Evolutionary conservation across 1,140 invertebrate genomes (phyloP).

Genomic region (Ceratina japonica): DNA sequence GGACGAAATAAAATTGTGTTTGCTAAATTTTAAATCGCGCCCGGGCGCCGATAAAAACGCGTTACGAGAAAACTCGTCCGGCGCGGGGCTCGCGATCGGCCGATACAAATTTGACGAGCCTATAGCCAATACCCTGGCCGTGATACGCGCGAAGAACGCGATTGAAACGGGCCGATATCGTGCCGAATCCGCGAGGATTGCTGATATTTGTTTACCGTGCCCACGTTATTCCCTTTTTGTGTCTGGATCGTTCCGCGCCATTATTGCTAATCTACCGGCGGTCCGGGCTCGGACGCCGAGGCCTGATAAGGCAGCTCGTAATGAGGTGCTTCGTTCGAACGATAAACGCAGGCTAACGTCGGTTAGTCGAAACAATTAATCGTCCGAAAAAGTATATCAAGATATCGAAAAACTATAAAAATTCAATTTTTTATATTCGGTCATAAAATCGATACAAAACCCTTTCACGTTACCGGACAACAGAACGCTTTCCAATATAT

Average conservation of each 20-base stretch:
- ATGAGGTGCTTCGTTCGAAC: too few relatives aligned
- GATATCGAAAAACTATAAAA: too few relatives aligned
- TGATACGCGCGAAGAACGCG: background rate
- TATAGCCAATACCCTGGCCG: too few relatives aligned
- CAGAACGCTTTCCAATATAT: background rate
- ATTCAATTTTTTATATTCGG: too few relatives aligned
- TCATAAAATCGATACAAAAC: too few relatives aligned
- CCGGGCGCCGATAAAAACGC: slow-evolving; percentile 19
- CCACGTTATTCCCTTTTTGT: slow-evolving; percentile 10
- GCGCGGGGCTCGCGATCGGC: background rate
- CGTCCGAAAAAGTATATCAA: too few relatives aligned
- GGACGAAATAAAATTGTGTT: slow-evolving; percentile 45
- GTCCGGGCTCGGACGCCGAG: background rate
- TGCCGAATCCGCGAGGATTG: background rate
- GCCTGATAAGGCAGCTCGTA: background rate
- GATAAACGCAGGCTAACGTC: too few relatives aligned
- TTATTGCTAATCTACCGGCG: too few relatives aligned
- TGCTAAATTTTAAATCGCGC: slow-evolving; percentile 30
- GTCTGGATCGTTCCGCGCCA: too few relatives aligned
- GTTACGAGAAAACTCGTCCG: background rate
- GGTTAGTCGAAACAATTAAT: too few relatives aligned
- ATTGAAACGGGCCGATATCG: background rate
- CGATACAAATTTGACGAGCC: slow-evolving; percentile 22
- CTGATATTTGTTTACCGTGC: slow-evolving; percentile 9
- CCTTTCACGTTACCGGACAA: background rate